Evolutionary conservation across 1,140 invertebrate species (phyloP), one percentile per base, ranked within the genome.

Genomic region (Drosophila pectinifera): DNA sequence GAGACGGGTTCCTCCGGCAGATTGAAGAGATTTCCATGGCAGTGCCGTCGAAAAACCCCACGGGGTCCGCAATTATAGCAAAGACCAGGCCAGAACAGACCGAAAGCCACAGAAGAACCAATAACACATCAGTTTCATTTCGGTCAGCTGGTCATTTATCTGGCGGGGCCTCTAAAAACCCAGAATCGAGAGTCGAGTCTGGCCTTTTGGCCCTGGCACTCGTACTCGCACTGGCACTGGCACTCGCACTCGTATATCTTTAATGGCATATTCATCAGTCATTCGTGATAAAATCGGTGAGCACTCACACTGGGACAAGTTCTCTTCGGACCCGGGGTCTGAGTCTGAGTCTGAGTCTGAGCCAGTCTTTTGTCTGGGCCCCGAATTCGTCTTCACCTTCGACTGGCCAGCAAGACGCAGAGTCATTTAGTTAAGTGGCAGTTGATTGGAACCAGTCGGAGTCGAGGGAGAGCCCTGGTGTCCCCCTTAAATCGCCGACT

Each of bases 351-450:
- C 59, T 59, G 57, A 18, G 57, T 45, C 51, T 45, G 18, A n/a
- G 11, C 56, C 22, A 18, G 49, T 61, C 39, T 54, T 41, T 73
- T 51, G 57, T 74, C 43, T 58, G 54, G 34, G 46, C 68, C 45
- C 46, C 56, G 59, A 34, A 36, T 39, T 67, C 73, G 70, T 73
- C 68, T 74, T 73, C 70, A 55, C 56, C 76, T 80, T 79, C 49
- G 46, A 13, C 39, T 36, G 45, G 53, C 24, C 7, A 48, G 56
- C 43, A 76, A 84, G 84, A 74, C 84, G 85, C 76, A 78, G 64
- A 89, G 84, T 88, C 84, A 88, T 88, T 88, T 88, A 89, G 84
- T 88, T 88, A 88, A 88, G 84, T 88, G 84, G 84, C 84, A 88
- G 84, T 89, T 89, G 84, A 88, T 88, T 88, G 84, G 84, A 89